These are phyloP conservation scores for Acrocephalus kingi DNA, from an alignment of 2,113 vertebrate genomes.

Conservation along the genomic window DNA sequence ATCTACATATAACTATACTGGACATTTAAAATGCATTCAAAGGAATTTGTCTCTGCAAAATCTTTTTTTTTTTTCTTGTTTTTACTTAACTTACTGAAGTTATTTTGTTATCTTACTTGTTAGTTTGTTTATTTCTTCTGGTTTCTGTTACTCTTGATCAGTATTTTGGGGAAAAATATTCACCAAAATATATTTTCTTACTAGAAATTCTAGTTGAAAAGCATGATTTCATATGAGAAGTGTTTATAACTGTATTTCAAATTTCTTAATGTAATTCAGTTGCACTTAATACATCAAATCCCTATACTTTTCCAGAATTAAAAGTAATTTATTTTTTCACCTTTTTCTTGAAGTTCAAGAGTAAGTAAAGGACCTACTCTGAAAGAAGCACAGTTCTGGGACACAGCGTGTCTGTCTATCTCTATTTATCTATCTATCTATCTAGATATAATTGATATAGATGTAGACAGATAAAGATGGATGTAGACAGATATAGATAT, in stretches of 20 bases:
- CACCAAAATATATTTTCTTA: not conserved
- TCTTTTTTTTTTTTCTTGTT: not conserved
- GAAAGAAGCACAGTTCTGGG: not conserved
- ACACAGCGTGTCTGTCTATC: too few species aligned
- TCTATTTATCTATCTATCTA: not conserved
- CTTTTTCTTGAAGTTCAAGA: not conserved
- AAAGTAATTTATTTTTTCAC: not conserved
- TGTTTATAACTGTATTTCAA: not conserved
- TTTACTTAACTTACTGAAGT: not conserved
- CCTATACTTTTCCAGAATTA: not conserved
- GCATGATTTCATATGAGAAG: not conserved
- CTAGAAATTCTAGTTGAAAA: not conserved
- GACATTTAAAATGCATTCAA: not conserved
- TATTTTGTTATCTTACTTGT: not conserved
- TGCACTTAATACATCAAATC: not conserved
- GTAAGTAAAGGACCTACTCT: not conserved
- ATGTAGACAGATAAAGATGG: not conserved
- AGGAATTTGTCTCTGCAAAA: not conserved
- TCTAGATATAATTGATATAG: not conserved
- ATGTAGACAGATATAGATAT: not conserved
- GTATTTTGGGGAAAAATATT: not conserved
- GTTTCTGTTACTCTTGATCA: not conserved
- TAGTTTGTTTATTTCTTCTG: not conserved
- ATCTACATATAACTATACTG: not conserved
- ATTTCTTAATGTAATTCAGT: not conserved